Evolutionary conservation across 2,888 invertebrate genomes (phyloP).

Genomic region (Agonopterix subpropinquella): DNA sequence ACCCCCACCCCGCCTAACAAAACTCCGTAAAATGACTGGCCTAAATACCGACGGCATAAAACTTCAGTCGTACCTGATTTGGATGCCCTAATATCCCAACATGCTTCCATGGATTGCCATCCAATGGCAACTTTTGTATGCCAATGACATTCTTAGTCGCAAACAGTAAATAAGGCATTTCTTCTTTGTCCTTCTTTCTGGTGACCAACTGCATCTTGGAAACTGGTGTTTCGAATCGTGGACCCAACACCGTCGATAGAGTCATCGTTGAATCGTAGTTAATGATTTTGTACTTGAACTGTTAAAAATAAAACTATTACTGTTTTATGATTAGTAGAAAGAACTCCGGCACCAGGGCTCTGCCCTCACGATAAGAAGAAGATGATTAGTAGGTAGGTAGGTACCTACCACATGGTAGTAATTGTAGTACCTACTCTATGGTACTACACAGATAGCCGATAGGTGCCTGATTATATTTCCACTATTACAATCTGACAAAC

Average conservation of each 20-base stretch:
- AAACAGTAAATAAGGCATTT: constrained; percentile 74
- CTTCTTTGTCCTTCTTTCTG: constrained; percentile 25
- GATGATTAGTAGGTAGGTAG: too few species aligned
- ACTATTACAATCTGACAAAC: too few species aligned
- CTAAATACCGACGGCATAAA: not conserved
- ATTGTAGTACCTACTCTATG: too few species aligned
- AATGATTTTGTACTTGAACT: constrained; percentile 82
- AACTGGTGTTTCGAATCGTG: constrained; percentile 80
- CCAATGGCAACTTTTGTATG: constrained; percentile 80
- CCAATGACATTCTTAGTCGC: constrained; percentile 80
- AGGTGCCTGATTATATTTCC: too few species aligned
- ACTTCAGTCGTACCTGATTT: constrained; percentile 56
- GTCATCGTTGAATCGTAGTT: constrained; percentile 79
- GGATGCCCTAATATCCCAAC: constrained; percentile 80
- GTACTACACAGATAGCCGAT: too few species aligned
- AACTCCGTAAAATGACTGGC: too few species aligned
- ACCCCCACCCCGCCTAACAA: too few species aligned
- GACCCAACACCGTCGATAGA: constrained; percentile 79
- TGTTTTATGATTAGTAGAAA: too few species aligned
- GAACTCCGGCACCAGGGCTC: too few species aligned
- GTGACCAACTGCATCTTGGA: constrained; percentile 47
- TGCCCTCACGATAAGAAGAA: too few species aligned
- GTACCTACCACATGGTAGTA: too few species aligned
- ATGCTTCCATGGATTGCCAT: constrained; percentile 84
- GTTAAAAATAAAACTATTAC: constrained; percentile 7